Evolutionary conservation across 2,797 vertebrate genomes (phyloP), one percentile per base, ranked within the genome.

Genomic region (Thunnus albacares): DNA sequence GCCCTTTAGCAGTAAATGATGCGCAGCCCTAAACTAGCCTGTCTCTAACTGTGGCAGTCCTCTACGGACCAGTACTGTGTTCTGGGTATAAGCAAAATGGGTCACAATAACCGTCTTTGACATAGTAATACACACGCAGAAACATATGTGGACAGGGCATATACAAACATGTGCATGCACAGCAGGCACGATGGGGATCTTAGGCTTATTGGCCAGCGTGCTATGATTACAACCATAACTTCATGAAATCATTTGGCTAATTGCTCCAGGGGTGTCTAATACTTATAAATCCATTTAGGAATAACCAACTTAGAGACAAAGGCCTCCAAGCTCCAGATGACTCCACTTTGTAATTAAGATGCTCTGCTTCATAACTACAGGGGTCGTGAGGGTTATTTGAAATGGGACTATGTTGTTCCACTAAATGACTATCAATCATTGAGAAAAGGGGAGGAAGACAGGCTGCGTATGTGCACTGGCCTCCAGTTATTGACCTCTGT

Each of bases 341-440:
- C 49, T 47, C 62, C 53, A 35, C 58, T 71, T 55, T 76, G 63
- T 82, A 71, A 91, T 87, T 88, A 78, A 88, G 78, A 82, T 49
- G 53, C 61, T 65, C 72, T 30, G 79, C 75, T 80, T 84, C 60
- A 30, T 80, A 65, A 75, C 59, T 20, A 38, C 43, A 59, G 51
- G 76, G 75, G 66, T 77, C 70, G 55, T 52, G 5, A 6, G 77
- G 74, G 66, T 73, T 69, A 69, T 75, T 61, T 47, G 38, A 72
- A 45, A 69, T 33, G 33, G 68, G 72, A 52, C 67, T 5, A 38
- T 62, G 74, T 79, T 71, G 60, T 64, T 77, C 60, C 24, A 57
- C 53, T 61, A 70, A 82, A 73, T 79, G 63, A 30, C 71, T 22
- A 71, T 78, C 72, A 74, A 80, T 91, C 79, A 81, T 8, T 8